Evolutionary conservation across 1,140 invertebrate genomes (phyloP).

Genomic region (Drosophila malerkotliana): DNA sequence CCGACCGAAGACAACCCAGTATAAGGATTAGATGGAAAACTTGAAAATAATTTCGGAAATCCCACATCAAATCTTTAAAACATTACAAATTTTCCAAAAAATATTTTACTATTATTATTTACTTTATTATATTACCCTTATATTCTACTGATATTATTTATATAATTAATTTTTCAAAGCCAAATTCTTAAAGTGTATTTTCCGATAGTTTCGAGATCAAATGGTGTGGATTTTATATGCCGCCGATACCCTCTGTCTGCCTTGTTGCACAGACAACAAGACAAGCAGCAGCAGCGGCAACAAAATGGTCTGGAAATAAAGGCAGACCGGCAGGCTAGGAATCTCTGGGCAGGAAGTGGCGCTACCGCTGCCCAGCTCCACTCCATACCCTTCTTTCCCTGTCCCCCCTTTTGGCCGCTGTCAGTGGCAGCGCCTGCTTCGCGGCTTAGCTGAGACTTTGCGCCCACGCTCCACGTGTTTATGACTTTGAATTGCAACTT

Average conservation of each 20-base stretch:
- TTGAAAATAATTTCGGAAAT: too few relatives aligned
- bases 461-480: conserved; percentile 80
- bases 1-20: conserved; percentile 30
- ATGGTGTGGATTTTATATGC: conserved; percentile 40
- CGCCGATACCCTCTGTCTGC: conserved; percentile 38
- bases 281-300: conserved; percentile 1
- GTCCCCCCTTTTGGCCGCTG: conserved; percentile 27
- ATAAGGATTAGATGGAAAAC: background rate
- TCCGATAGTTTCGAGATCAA: conserved; percentile 5
- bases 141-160: too few relatives aligned
- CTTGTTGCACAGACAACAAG: conserved; percentile 41
- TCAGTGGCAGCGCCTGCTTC: conserved; percentile 60
- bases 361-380: conserved; percentile 27
- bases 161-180: too few relatives aligned
- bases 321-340: conserved; percentile 15
- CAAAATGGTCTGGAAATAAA: conserved; percentile 51
- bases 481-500: conserved; percentile 83
- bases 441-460: conserved; percentile 79
- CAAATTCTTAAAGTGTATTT: background rate
- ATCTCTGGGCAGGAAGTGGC: conserved; percentile 61
- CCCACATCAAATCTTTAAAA: too few relatives aligned
- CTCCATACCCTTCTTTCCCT: background rate
- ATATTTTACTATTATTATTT: too few relatives aligned
- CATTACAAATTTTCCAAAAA: too few relatives aligned
- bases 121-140: too few relatives aligned